These are phyloP conservation scores for Prunella fulvescens DNA, from an alignment of 2,113 vertebrate species.

Conservation along the genomic window DNA sequence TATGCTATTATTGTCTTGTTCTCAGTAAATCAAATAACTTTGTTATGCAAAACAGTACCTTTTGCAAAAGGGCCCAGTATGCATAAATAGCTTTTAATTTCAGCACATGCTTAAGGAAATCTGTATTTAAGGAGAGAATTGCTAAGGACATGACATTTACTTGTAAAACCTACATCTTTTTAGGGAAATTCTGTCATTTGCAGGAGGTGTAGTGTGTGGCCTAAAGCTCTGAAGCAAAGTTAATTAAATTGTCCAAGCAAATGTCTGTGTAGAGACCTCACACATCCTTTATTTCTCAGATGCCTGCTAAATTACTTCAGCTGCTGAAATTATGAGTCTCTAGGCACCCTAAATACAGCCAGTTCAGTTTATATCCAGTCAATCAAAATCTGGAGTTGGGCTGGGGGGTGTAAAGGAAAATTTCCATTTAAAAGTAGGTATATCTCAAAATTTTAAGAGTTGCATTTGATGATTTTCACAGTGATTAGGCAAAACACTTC, in stretches of 20 bases:
- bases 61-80: background rate
- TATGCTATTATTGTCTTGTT: background rate
- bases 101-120: background rate
- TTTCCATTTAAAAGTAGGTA: background rate
- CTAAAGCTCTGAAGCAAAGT: background rate
- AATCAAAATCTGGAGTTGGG: background rate
- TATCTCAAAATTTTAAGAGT: background rate
- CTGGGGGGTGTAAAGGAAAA: rapidly evolving
- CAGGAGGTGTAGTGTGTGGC: background rate
- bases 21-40: background rate
- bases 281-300: background rate
- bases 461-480: background rate
- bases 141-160: background rate
- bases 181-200: background rate
- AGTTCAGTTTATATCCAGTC: background rate
- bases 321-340: background rate
- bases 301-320: background rate
- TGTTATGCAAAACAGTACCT: background rate
- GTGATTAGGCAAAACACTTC: background rate
- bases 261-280: background rate
- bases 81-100: background rate
- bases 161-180: background rate
- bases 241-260: background rate
- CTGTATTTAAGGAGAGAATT: background rate
- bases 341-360: background rate